Conservation (phyloP, 2,888 invertebrate species). For the Hololepta plana region DNA sequence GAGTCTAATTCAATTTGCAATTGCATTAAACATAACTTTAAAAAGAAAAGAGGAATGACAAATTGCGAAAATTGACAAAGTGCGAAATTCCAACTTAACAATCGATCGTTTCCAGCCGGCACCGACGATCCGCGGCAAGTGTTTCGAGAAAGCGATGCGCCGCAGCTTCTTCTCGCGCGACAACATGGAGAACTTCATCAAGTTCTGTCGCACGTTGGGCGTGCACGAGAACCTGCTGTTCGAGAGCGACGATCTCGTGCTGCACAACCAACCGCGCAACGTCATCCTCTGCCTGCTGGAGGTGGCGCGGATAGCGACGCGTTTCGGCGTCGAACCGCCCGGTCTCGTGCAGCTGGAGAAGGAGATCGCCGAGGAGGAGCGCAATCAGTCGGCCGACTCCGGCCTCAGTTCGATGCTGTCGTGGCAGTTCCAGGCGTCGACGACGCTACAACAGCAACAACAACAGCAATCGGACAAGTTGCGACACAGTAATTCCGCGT, state of each 20-base stretch:
- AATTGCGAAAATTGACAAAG: conserved; percentile 2
- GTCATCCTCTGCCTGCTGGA: conserved; percentile 74
- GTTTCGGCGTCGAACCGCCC: conserved; percentile 65
- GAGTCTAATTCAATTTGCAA: conserved; percentile 8
- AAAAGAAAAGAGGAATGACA: neutral
- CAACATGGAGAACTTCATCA: conserved; percentile 77
- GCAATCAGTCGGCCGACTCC: conserved; percentile 41
- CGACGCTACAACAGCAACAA: too few relatives aligned
- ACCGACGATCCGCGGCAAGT: conserved; percentile 54
- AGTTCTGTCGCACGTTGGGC: conserved; percentile 67
- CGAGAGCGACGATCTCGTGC: conserved; percentile 76
- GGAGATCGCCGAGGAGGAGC: conserved; percentile 69
- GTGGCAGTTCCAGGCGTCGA: conserved; percentile 56
- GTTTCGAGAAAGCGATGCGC: conserved; percentile 67
- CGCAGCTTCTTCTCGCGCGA: conserved; percentile 79
- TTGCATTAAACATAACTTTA: conserved; percentile 1
- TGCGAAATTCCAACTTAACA: too few relatives aligned
- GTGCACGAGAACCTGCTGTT: conserved; percentile 77
- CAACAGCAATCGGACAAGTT: too few relatives aligned
- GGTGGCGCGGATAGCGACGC: conserved; percentile 62
- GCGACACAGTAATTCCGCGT: conserved; percentile 22
- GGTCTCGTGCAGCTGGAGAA: conserved; percentile 66
- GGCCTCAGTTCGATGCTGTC: conserved; percentile 41
- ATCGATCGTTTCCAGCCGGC: conserved; percentile 41
- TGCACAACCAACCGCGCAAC: conserved; percentile 68